Evolutionary conservation across 1,140 invertebrate species (phyloP), one percentile per base, ranked within the genome.

Genomic region (Ruditapes philippinarum): DNA sequence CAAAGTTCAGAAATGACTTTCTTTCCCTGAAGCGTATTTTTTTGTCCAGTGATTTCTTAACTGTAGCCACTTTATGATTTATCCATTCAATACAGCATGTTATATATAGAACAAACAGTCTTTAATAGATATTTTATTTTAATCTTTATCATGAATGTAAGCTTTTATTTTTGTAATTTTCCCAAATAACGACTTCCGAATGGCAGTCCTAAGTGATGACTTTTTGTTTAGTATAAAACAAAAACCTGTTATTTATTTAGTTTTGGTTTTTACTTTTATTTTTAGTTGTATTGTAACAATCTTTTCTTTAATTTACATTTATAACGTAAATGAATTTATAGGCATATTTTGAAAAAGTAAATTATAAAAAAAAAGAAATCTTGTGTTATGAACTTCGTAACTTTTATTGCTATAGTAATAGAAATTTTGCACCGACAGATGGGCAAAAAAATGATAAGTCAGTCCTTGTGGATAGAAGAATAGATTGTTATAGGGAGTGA

Each of bases 31-130:
- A 11, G 22, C 14, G n/a, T 36, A 14, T 60, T 60, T 65, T 70
- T 70, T 70, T 38, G 65, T 70, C 65, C 65, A 38, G 65, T 70
- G 65, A 70, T 70, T 70, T 70, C 65, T 70, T 38, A 28, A 28
- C 65, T 70, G 65, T 70, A 70, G 12, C 33, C 36, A 40, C n/a
- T 62, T 70, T 70, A 70, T 70, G 28, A 70, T 70, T 70, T 70
- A 70, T 40, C 65, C 65, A 70, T 1, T 70, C 65, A 70, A 33
- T 70, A 70, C 38, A 31, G 65, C 65, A 70, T 70, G 65, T 31
- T 22, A 70, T 38, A 70, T 70, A 70, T 22, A 70, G n/a, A n/a
- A 9, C 1, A 28, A 62, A 62, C 65, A 7, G 25, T 70, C 28
- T 70, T 36, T 17, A n/a, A 31, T 38, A 38, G 33, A 4, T 40